phyloP scores from a whole-genome alignment of 2,888 invertebrate genomes.

The Archaeoteleia sp. region DNA sequence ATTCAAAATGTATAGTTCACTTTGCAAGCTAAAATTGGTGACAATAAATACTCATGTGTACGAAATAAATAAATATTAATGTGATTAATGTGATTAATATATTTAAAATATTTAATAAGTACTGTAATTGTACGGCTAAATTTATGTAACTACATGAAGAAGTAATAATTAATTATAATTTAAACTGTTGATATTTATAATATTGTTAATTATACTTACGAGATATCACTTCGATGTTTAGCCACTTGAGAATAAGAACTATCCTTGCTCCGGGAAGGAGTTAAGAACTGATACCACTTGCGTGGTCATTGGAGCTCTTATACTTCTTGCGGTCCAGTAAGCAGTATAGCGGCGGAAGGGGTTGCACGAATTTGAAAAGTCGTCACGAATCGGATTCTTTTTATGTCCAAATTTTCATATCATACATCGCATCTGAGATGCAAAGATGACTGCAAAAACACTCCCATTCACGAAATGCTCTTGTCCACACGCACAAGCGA shows the following conservation, averaged over 20 bases:
- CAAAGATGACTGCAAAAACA: not conserved
- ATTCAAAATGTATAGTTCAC: too few relatives aligned
- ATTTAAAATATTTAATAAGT: too few relatives aligned
- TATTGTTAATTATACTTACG: slow-evolving; percentile 48
- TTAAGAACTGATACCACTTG: slow-evolving; percentile 70
- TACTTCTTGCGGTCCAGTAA: slow-evolving; percentile 67
- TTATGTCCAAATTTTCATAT: slow-evolving; percentile 3
- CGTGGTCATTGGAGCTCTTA: slow-evolving; percentile 69
- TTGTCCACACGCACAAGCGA: slow-evolving; percentile 1
- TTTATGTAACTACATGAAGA: too few relatives aligned
- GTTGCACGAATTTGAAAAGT: slow-evolving; percentile 54
- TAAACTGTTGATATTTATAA: too few relatives aligned
- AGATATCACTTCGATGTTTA: slow-evolving; percentile 36
- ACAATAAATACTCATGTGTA: too few relatives aligned
- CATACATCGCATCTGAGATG: slow-evolving; percentile 3
- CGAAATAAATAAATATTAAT: too few relatives aligned
- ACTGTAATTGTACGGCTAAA: too few relatives aligned
- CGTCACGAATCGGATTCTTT: slow-evolving; percentile 7
- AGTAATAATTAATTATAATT: too few relatives aligned
- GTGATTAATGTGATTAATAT: too few relatives aligned
- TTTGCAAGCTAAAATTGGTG: too few relatives aligned
- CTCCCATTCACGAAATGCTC: slow-evolving; percentile 1
- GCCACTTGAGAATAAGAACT: slow-evolving; percentile 57
- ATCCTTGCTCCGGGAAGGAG: slow-evolving; percentile 67
- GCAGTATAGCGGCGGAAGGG: slow-evolving; percentile 65